Evolutionary conservation across 2,797 vertebrate species (phyloP), one percentile per base, ranked within the genome.

Genomic region (Acanthornis magna): DNA sequence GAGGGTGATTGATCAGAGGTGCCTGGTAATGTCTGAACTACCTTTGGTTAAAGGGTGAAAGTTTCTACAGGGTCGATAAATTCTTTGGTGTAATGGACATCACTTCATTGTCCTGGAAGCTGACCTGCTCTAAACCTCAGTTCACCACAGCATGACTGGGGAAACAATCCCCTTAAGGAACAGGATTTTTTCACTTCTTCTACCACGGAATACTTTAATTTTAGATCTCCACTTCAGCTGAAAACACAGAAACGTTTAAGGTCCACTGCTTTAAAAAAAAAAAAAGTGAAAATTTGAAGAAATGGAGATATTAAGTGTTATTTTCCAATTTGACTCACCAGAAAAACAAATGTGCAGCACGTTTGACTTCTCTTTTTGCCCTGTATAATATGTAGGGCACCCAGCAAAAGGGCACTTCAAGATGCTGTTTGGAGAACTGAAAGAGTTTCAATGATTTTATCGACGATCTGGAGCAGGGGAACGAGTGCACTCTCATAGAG

Each of bases 381-480:
- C 5, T 74, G 22, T 71, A 1, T 32, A 19, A 18, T 80, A 10
- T 30, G 17, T 74, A 38, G 66, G 70, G 48, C 21, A 62, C 27
- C 5, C 2, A 43, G n/a, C 13, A 83, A n/a, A 89, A 73, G 36
- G 61, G 9, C 27, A 42, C 27, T 86, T 66, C 1, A 38, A 21
- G 50, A n/a, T 48, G 30, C 13, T 77, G 5, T 55, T 50, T 20
- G 58, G 45, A 71, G 40, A 55, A 43, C 15, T 47, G 57, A 67
- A 81, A 60, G 36, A 29, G 58, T 84, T 80, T 84, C n/a, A 77
- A 0, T 70, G 40, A n/a, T 40, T 68, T 25, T 20, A 40, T 29
- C 0, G 0, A 17, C 0, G 1, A 6, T 40, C 8, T n/a, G 40
- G n/a, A 85, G 47, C 47, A 76, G 38, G 13, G 16, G 30, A 11